Evolutionary conservation across 2,797 vertebrate species (phyloP), one percentile per base, ranked within the genome.

Genomic region (Enoplosus armatus): DNA sequence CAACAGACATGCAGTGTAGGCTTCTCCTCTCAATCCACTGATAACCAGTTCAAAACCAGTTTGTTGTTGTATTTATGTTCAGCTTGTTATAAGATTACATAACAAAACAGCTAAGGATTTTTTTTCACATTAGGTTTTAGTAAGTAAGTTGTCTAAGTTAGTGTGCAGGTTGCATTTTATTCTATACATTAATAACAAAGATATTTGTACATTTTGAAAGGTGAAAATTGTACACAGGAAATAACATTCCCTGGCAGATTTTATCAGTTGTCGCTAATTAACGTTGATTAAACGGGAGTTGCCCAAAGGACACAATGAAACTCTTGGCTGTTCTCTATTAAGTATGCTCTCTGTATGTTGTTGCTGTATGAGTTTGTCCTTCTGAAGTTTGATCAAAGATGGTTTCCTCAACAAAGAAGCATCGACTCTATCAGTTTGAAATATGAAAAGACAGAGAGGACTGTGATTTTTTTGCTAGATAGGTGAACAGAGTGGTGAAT

Each of bases 1-100:
- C n/a, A n/a, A n/a, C n/a, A n/a, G n/a, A n/a, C 16, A 22, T 4
- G n/a, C 8, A 27, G 16, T n/a, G n/a, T 43, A 48, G 14, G 27
- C 33, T 69, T 18, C 6, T 61, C 33, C 58, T 41, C 16, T 73
- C 6, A 45, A 10, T 29, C 33, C 27, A 3, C 14, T 43, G 16
- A 48, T 47, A 74, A 72, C 55, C 51, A 62, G 29, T 77, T 72
- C 37, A 37, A 71, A 70, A 72, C 48, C 71, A 65, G 71, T 61
- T 72, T 64, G 8, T 35, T 43, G 41, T 37, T 29, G 10, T 14
- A 22, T 47, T 71, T 7, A 27, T 8, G 8, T 15, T 41, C 33
- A 33, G 24, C 14, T 14, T 72, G 39, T 66, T 50, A 18, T 11
- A 39, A 41, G 3, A 26, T 9, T 11, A 33, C 2, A 27, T 5